phyloP scores from a whole-genome alignment of 2,113 vertebrate species.

The Nothocercus nigrocapillus region DNA sequence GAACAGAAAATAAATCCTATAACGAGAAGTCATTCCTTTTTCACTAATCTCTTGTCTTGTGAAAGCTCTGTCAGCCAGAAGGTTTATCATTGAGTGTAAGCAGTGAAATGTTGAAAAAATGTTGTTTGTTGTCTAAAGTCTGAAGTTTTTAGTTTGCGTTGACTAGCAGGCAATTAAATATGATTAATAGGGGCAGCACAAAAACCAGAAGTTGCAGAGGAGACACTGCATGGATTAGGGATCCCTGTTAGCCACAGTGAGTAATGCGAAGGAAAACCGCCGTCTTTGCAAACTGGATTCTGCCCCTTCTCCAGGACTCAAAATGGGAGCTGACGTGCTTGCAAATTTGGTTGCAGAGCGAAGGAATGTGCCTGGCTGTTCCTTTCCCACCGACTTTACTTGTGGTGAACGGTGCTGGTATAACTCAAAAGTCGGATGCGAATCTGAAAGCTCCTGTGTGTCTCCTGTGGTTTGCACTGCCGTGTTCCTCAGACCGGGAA shows the following conservation, averaged over 20 bases:
- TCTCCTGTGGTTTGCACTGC: neutral
- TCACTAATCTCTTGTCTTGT: neutral
- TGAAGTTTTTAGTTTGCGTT: neutral
- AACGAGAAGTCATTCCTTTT: neutral
- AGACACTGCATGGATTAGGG: neutral
- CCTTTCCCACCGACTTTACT: neutral
- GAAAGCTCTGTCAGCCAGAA: neutral
- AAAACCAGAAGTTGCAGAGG: neutral
- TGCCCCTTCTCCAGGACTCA: neutral
- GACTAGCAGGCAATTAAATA: neutral
- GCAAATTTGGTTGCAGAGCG: neutral
- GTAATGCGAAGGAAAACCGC: neutral
- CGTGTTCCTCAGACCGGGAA: neutral
- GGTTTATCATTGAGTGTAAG: neutral
- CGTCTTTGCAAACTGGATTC: neutral
- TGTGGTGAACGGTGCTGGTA: neutral
- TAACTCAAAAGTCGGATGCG: neutral
- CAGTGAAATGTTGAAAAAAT: neutral
- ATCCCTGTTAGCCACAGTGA: neutral
- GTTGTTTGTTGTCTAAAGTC: neutral
- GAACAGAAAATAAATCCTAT: neutral
- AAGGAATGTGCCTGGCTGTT: neutral
- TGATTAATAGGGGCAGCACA: neutral
- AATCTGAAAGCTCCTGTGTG: neutral
- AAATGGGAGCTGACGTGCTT: no score